These are phyloP conservation scores for Aplodontia rufa DNA, from an alignment of 2,113 vertebrate species.

Conservation along the genomic window DNA sequence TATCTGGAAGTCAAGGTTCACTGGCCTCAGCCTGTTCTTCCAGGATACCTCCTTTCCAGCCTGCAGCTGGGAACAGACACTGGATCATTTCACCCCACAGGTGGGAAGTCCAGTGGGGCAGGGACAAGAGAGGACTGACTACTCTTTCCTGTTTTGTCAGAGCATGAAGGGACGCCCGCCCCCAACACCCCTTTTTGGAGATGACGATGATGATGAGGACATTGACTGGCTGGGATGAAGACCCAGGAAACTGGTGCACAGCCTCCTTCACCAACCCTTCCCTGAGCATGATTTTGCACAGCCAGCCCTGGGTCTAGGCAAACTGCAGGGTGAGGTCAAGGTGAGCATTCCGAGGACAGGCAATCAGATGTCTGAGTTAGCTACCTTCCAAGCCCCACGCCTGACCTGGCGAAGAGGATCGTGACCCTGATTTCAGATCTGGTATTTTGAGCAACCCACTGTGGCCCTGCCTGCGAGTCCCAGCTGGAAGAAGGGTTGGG, in stretches of 20 bases:
- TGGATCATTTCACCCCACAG: background rate
- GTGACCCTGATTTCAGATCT: background rate
- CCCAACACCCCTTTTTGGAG: conserved; percentile 92
- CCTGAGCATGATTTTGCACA: conserved; percentile 73
- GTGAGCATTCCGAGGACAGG: conserved; percentile 50
- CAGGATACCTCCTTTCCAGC: background rate
- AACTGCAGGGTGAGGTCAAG: conserved; percentile 48
- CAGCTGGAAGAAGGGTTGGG: background rate
- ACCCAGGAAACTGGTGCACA: conserved; percentile 43
- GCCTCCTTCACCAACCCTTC: conserved; percentile 21
- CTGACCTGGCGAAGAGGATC: background rate
- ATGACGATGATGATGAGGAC: conserved; percentile 91
- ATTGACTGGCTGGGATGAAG: conserved; percentile 94
- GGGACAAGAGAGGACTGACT: conserved; percentile 62
- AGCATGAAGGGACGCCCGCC: conserved; percentile 95
- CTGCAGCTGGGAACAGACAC: background rate
- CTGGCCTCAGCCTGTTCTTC: background rate
- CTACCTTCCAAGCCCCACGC: background rate
- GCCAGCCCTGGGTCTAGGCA: conserved; percentile 19
- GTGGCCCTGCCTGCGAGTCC: background rate
- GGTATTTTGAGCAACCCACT: background rate
- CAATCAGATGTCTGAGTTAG: background rate
- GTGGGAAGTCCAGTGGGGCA: background rate
- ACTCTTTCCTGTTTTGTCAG: conserved; percentile 84
- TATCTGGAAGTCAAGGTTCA: background rate